Percentiles rank a stretch among this genome's conserved stretches.
Conservation (phyloP, 2,113 vertebrate genomes). For the Ascaphus truei region DNA sequence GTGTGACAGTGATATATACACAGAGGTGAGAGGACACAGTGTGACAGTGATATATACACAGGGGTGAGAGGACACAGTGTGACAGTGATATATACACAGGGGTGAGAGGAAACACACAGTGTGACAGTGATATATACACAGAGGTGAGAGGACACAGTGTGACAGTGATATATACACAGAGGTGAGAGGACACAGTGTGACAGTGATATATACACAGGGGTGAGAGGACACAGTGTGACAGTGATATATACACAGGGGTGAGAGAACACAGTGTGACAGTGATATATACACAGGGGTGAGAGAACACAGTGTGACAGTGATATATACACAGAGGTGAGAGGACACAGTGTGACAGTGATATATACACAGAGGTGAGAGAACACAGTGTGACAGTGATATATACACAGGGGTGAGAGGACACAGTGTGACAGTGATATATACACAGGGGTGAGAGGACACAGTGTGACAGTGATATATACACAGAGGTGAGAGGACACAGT, state of each 20-base stretch:
- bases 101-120: constrained; percentile 43
- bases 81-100: constrained; percentile 44
- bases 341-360: not conserved
- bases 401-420: not conserved
- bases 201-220: constrained; percentile 47
- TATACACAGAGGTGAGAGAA: constrained; percentile 57
- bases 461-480: no score
- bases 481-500: not conserved
- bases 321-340: no score
- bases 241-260: no score
- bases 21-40: constrained; percentile 58
- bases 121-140: constrained; percentile 43
- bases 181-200: not conserved
- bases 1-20: constrained; percentile 39
- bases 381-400: no score
- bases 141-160: no score
- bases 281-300: constrained; percentile 57
- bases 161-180: no score
- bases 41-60: no score
- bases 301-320: no score
- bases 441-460: constrained; percentile 60
- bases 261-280: not conserved
- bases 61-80: not conserved
- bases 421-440: constrained; percentile 20
- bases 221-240: no score